phyloP scores from a whole-genome alignment of 2,888 invertebrate genomes.

The Eledona agricola region DNA sequence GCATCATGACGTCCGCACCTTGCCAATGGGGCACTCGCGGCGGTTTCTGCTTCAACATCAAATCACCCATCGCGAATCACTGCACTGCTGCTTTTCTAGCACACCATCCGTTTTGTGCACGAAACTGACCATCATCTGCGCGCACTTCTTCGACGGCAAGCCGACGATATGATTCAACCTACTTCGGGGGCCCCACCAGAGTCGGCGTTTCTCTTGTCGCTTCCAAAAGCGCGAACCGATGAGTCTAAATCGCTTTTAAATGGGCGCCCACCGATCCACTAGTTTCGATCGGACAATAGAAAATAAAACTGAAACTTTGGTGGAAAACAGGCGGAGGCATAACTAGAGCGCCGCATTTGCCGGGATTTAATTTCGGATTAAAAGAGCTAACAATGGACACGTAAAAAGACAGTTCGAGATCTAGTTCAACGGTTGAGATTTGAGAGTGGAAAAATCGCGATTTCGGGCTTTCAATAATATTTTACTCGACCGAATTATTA shows the following conservation, averaged over 20 bases:
- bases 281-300: conserved; percentile 14
- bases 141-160: conserved; percentile 34
- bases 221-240: conserved; percentile 11
- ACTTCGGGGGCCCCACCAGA: conserved; percentile 44
- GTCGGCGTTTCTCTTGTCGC: conserved; percentile 27
- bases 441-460: no score
- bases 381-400: conserved; percentile 2
- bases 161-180: conserved; percentile 42
- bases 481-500: no score
- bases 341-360: conserved; percentile 6
- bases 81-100: conserved; percentile 20
- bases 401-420: no score
- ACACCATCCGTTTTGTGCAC: conserved; percentile 14
- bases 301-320: conserved; percentile 6
- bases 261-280: conserved; percentile 5
- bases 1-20: conserved; percentile 58
- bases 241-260: conserved; percentile 23
- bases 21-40: conserved; percentile 62
- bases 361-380: neutral
- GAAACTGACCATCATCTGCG: conserved; percentile 37
- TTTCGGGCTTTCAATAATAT: no score
- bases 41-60: conserved; percentile 72
- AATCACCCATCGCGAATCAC: conserved; percentile 64
- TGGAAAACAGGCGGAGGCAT: conserved; percentile 2
- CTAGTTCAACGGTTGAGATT: no score